Evolutionary conservation across 2,888 invertebrate species (phyloP).

Genomic region (Ectropis crepuscularia): DNA sequence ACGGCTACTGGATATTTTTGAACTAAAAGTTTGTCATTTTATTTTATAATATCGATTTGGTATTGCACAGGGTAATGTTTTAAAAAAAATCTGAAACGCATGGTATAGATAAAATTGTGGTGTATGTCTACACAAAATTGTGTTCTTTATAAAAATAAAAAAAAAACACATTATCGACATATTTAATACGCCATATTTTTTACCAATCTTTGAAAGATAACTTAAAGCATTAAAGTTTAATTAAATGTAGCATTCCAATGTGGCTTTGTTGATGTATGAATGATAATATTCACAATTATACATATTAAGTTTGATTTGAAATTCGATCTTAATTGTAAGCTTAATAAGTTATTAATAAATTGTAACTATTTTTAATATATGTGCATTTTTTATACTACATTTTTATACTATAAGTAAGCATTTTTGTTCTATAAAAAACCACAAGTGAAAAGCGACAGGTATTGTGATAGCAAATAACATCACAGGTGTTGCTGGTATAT

Average conservation of each 20-base stretch:
- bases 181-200: constrained; percentile 40
- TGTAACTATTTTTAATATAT: constrained; percentile 33
- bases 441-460: no score
- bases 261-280: constrained; percentile 37
- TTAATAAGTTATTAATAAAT: constrained; percentile 33
- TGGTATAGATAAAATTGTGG: no score
- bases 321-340: constrained; percentile 35
- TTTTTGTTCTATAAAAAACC: no score
- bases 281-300: constrained; percentile 38
- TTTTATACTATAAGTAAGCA: background rate
- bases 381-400: constrained; percentile 16
- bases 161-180: constrained; percentile 27
- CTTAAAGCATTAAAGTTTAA: constrained; percentile 19
- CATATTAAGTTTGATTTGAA: constrained; percentile 33
- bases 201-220: constrained; percentile 33
- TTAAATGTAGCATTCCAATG: constrained; percentile 41
- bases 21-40: no score
- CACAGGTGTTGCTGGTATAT: no score
- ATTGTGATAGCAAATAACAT: no score
- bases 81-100: no score
- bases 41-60: no score
- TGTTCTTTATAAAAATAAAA: background rate
- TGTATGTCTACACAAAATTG: no score
- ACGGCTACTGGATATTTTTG: no score
- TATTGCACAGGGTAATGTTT: no score